Percentiles rank a stretch among this genome's conserved stretches.
Conservation (phyloP, 2,888 invertebrate genomes). For the Cheilosia vernalis region DNA sequence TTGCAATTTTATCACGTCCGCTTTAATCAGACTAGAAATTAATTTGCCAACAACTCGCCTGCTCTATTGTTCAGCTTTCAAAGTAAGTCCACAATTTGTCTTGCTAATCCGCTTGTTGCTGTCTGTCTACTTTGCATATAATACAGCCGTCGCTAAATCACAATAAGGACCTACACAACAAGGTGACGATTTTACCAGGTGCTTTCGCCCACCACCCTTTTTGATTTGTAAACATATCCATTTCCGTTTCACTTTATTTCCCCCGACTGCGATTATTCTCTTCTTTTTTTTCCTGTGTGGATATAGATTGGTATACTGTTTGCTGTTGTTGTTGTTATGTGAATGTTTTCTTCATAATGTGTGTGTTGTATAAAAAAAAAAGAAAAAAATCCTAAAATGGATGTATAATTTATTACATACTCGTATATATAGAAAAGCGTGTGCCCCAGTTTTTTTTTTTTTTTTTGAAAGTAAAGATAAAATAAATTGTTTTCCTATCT, state of each 20-base stretch:
- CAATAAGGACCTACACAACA: constrained; percentile 10
- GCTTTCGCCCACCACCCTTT: neutral
- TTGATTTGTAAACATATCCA: constrained; percentile 33
- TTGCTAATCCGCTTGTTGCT: constrained; percentile 43
- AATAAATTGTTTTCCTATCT: constrained; percentile 48
- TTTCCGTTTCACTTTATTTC: constrained; percentile 12
- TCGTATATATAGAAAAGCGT: constrained; percentile 77
- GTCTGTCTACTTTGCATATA: constrained; percentile 15
- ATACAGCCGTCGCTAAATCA: constrained; percentile 2
- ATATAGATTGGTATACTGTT: constrained; percentile 17
- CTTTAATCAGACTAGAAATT: constrained; percentile 13
- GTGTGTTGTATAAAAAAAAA: constrained; percentile 34
- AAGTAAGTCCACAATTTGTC: constrained; percentile 23
- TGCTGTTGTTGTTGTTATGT: constrained; percentile 47
- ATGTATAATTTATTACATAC: constrained; percentile 55
- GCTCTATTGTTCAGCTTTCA: constrained; percentile 12
- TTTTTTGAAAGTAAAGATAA: constrained; percentile 35
- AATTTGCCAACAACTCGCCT: constrained; percentile 8
- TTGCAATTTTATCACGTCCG: neutral
- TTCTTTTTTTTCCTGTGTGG: neutral
- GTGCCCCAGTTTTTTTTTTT: constrained; percentile 74
- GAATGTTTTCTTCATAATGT: constrained; percentile 51
- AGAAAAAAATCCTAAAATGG: constrained; percentile 30
- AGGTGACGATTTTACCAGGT: neutral
- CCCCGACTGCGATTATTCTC: neutral